These are phyloP conservation scores for Chloropsis hardwickii DNA, from an alignment of 2,113 vertebrate genomes.

Conservation along the genomic window DNA sequence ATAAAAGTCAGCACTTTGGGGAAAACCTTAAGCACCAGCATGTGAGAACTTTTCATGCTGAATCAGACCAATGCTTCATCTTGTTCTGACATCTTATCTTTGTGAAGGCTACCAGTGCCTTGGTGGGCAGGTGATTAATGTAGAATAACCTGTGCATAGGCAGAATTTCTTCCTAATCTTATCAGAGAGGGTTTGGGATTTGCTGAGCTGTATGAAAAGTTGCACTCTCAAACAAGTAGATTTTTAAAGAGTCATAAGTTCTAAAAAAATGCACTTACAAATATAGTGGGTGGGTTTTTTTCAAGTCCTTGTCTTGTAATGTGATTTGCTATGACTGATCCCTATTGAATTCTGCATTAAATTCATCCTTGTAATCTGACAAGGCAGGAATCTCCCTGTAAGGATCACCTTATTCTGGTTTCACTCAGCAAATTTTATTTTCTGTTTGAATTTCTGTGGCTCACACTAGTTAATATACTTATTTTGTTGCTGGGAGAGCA, in stretches of 20 bases:
- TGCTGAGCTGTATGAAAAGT: neutral
- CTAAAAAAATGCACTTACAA: neutral
- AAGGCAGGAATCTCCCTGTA: neutral
- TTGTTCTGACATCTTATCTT: neutral
- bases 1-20: slow-evolving; percentile 43
- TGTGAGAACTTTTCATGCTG: neutral
- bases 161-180: neutral
- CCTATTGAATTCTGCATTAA: neutral
- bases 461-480: neutral
- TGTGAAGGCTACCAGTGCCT: neutral
- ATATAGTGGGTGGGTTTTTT: neutral
- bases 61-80: neutral
- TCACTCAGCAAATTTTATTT: neutral
- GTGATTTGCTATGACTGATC: neutral
- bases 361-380: neutral
- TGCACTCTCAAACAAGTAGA: neutral
- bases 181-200: neutral
- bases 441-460: neutral
- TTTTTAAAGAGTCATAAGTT: neutral
- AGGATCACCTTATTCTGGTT: neutral
- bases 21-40: neutral
- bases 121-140: neutral
- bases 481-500: neutral
- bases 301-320: neutral
- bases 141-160: neutral